These are phyloP conservation scores for Micoletzkya japonica DNA, from an alignment of 2,888 invertebrate genomes.

Conservation along the genomic window DNA sequence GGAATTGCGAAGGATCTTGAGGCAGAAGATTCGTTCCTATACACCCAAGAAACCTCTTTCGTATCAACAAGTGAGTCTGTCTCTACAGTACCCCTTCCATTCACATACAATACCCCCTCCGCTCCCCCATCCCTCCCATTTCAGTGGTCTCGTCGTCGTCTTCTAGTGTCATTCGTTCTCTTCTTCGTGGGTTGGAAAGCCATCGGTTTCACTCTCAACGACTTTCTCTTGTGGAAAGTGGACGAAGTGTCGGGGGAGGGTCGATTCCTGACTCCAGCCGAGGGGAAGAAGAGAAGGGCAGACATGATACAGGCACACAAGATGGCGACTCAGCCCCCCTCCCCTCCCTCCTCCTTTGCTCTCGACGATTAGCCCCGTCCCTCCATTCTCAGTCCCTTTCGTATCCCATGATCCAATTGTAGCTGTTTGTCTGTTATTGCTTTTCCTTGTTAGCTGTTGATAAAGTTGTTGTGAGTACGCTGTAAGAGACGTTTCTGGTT, in stretches of 20 bases:
- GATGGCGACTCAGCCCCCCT: slow-evolving; percentile 32
- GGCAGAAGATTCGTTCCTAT: slow-evolving; percentile 47
- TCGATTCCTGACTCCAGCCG: slow-evolving; percentile 45
- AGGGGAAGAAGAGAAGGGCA: slow-evolving; percentile 43
- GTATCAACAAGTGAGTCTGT: slow-evolving; percentile 46
- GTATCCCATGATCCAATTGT: no score
- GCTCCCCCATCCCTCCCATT: not conserved
- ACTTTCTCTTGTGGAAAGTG: slow-evolving; percentile 47
- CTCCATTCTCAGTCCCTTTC: no score
- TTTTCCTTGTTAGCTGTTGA: no score
- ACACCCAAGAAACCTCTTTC: slow-evolving; percentile 43
- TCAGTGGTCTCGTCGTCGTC: slow-evolving; percentile 49
- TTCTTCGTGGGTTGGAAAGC: slow-evolving; percentile 58
- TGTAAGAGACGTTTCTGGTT: not conserved
- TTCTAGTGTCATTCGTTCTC: slow-evolving; percentile 53
- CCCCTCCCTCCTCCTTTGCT: slow-evolving; percentile 36
- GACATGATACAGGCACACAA: slow-evolving; percentile 3
- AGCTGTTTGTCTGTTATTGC: no score
- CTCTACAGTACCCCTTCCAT: slow-evolving; percentile 1
- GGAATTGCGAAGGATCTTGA: slow-evolving; percentile 50
- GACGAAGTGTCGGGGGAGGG: slow-evolving; percentile 44
- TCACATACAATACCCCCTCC: not conserved
- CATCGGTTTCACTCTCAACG: slow-evolving; percentile 50
- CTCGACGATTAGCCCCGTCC: slow-evolving; percentile 48
- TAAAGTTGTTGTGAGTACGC: not conserved